phyloP scores from a whole-genome alignment of 2,888 invertebrate species.

The Lysandra coridon region DNA sequence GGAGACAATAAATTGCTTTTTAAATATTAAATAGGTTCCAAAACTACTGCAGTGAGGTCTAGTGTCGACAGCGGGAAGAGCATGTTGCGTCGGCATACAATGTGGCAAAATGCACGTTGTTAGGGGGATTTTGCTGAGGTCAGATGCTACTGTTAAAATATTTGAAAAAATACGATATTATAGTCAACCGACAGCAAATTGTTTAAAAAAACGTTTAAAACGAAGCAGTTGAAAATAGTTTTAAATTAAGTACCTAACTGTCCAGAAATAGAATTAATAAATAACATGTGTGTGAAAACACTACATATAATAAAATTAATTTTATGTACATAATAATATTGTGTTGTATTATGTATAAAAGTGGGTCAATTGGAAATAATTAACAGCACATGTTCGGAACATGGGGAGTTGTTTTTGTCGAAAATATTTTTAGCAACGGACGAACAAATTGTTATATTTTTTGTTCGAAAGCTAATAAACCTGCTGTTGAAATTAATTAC shows the following conservation, averaged over 20 bases:
- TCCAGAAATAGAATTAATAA: background rate
- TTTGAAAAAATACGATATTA: background rate
- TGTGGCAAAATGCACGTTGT: no score
- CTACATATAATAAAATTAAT: background rate
- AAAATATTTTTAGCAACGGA: constrained; percentile 1
- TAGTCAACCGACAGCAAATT: background rate
- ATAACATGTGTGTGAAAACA: background rate
- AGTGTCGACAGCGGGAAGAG: no score
- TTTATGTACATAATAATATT: background rate
- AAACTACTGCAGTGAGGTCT: no score
- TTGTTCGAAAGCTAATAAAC: constrained; percentile 1
- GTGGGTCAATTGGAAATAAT: background rate
- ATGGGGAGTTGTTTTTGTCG: background rate
- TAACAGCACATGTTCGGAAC: background rate
- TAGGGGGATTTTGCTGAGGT: no score
- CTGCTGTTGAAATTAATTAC: background rate
- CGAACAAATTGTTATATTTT: background rate
- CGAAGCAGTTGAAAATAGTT: background rate
- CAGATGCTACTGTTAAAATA: no score
- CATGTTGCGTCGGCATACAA: no score
- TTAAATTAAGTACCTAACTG: background rate
- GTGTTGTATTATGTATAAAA: background rate
- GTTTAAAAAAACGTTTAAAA: background rate
- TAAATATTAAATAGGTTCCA: no score
- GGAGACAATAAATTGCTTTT: no score